Base-by-base conservation (phyloP, 2,888 invertebrate genomes). In the Eristalinus aeneus region DNA sequence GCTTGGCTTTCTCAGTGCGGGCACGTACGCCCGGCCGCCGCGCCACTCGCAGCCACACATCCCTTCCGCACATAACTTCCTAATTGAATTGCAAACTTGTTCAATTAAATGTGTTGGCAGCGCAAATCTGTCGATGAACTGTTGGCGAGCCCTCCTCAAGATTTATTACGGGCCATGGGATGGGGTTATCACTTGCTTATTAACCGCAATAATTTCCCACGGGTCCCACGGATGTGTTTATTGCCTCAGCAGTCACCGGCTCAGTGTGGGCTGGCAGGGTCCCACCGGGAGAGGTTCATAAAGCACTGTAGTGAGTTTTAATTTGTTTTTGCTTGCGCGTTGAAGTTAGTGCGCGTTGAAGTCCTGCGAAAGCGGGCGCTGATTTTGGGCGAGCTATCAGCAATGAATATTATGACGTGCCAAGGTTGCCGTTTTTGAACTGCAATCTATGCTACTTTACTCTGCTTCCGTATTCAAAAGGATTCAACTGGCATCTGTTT, bases 21-120 rank as follows among this genome's bases (percentile, higher is more conserved):
- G 39, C 39, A 39, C 39, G 39, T n/a, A 39, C 39, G 12, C 36
- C 36, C 10, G 36, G 11, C 36, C 1, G 2, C 8, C 34, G 12
- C 36, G 11, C 10, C 11, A 0, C 72, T 23, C 16, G 32, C 22
- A 54, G 27, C 22, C 22, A 39, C 36, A 64, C 10, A 12, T 64
- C 11, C 8, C 39, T 11, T 1, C 16, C 16, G 46, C 46, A 16
- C 23, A 67, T 16, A 53, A 16, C 4, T 20, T 46, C 53, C 27
- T 68, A 76, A 76, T 76, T 76, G 23, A 76, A 68, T 67, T 16
- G 60, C 60, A 68, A 76, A 68, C 12, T 68, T 61, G 36, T 67
- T 6, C 2, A 60, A 60, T 60, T 46, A 46, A 60, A 20, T 60
- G 56, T 60, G 75, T 46, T 36, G 32, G 31, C 22, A 16, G n/a